These are phyloP conservation scores for Embidobia sp. DNA, from an alignment of 2,888 invertebrate species.

Conservation along the genomic window DNA sequence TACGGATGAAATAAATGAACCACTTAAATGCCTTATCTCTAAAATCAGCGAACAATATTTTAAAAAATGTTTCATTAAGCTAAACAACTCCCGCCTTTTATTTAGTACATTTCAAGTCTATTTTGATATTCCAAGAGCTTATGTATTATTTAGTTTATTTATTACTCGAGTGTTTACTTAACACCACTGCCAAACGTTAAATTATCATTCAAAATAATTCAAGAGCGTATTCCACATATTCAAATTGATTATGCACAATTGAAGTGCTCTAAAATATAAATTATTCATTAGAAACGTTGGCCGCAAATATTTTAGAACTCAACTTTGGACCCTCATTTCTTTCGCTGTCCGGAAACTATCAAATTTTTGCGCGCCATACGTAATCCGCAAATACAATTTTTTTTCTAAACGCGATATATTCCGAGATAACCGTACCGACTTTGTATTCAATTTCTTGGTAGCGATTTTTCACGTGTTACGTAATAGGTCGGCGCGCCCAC, in stretches of 20 bases:
- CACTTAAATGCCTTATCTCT: no score
- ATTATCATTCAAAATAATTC: conserved; percentile 50
- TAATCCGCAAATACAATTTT: conserved; percentile 34
- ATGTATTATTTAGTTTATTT: conserved; percentile 29
- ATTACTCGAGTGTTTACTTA: conserved; percentile 11
- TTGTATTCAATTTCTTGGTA: conserved; percentile 60
- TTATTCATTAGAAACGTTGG: conserved; percentile 49
- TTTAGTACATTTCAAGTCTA: background rate
- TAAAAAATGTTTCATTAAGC: conserved; percentile 1
- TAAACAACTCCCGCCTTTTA: background rate
- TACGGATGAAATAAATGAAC: no score
- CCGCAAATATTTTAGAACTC: conserved; percentile 39
- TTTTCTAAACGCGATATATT: conserved; percentile 37
- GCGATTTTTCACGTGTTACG: conserved; percentile 63
- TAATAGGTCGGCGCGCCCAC: conserved; percentile 54
- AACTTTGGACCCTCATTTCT: conserved; percentile 17
- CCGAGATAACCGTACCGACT: conserved; percentile 41
- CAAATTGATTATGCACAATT: conserved; percentile 52
- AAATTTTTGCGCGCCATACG: conserved; percentile 12
- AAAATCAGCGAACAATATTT: background rate
- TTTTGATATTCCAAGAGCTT: background rate
- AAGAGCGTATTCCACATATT: conserved; percentile 44
- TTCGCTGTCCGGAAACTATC: conserved; percentile 1
- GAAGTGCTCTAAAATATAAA: conserved; percentile 41
- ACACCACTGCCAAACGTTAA: conserved; percentile 21